Evolutionary conservation across 2,113 vertebrate species (phyloP), one percentile per base, ranked within the genome.

Genomic region (Chauna torquata): DNA sequence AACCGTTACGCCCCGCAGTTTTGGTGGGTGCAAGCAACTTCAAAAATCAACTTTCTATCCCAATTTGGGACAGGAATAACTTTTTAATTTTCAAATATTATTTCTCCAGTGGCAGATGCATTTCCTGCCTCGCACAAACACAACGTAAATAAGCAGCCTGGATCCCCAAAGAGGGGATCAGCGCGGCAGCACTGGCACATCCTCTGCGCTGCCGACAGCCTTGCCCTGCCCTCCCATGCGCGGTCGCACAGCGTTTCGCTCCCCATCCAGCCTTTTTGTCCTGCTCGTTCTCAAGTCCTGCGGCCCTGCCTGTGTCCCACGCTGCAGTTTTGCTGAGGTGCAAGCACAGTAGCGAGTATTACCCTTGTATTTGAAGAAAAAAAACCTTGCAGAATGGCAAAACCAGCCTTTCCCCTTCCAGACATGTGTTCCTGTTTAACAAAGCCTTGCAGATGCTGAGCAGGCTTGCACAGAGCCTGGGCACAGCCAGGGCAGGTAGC

Each of bases 401-500:
- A 76, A 72, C 89, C 80, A 20, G 84, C 28, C 72, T 82, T 85
- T 72, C 66, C 88, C 89, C 59, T 87, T 88, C 88, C 81, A 74
- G 64, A 94, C 95, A 97, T 52, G 19, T 97, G 96, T 94, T 97
- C 88, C 77, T 70, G 27, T 80, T 97, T 97, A 98, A 84, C 94
- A 78, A 80, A 62, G 47, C 79, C 90, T 78, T 57, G 11, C 62
- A 55, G 88, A 90, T 86, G 94, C 93, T 55, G 94, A 94, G 88
- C 84, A 55, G 95, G 52, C 89, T 75, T 47, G 82, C 36, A 1
- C 28, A 3, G 96, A 88, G 71, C 55, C 92, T 34, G 71, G 27
- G 86, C 76, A 30, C 62, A 77, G 87, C 75, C 71, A 49, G 57
- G 62, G 4, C 94, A 92, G 85, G 82, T 97, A 96, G 91, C n/a